Conservation (phyloP, 1,140 invertebrate genomes). For the Orussus abietinus region DNA sequence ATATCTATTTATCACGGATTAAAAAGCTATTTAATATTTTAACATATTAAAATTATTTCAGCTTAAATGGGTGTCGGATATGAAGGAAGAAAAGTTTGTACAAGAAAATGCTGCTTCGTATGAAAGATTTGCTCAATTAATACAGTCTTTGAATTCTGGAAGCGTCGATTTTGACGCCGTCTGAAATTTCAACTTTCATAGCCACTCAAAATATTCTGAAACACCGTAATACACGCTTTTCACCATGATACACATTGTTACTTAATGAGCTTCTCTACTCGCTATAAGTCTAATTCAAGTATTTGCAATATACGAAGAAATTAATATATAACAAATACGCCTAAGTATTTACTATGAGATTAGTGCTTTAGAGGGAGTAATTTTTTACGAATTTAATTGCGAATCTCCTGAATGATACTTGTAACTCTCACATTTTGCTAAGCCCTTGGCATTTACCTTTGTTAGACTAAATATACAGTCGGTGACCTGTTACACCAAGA, state of each 20-base stretch:
- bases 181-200: slow-evolving; percentile 9
- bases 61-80: slow-evolving; percentile 20
- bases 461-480: too few relatives aligned
- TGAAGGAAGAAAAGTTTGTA: slow-evolving; percentile 19
- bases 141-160: slow-evolving; percentile 11
- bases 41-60: slow-evolving; percentile 7
- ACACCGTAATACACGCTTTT: slow-evolving; percentile 1
- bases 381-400: too few relatives aligned
- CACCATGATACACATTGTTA: not conserved
- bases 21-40: slow-evolving; percentile 5
- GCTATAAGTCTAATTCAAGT: slow-evolving; percentile 6
- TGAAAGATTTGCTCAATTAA: slow-evolving; percentile 19
- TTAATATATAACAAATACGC: slow-evolving; percentile 1
- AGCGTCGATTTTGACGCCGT: slow-evolving; percentile 17
- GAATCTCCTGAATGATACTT: too few relatives aligned
- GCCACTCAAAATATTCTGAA: slow-evolving; percentile 7
- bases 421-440: too few relatives aligned
- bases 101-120: slow-evolving; percentile 11
- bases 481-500: too few relatives aligned
- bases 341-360: not conserved
- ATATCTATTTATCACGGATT: not conserved
- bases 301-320: slow-evolving; percentile 17
- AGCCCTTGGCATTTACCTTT: too few relatives aligned
- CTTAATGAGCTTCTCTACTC: not conserved
- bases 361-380: too few relatives aligned